Conservation (phyloP, 2,888 invertebrate genomes). For the Ophion slaviceki region DNA sequence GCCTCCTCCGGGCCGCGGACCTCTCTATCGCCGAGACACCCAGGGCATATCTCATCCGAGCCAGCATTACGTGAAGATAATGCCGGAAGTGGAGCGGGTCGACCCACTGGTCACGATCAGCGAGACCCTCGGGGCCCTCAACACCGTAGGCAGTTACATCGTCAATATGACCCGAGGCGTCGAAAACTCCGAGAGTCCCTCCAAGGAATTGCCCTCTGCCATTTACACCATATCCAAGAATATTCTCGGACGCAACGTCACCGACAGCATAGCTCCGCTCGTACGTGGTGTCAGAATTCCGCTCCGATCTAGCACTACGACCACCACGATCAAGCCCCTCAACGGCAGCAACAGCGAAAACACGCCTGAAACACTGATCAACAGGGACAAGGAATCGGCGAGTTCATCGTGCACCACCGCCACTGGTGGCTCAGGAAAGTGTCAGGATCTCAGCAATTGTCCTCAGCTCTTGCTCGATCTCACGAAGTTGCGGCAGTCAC, state of each 20-base stretch:
- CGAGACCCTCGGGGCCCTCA: conserved; percentile 90
- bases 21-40: conserved; percentile 75
- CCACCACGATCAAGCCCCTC: conserved; percentile 36
- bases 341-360: conserved; percentile 65
- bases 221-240: conserved; percentile 92
- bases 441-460: conserved; percentile 95
- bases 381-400: conserved; percentile 83
- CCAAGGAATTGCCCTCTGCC: conserved; percentile 88
- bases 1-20: conserved; percentile 70
- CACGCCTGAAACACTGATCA: conserved; percentile 83
- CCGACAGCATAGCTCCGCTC: conserved; percentile 91
- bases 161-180: conserved; percentile 90
- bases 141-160: conserved; percentile 93
- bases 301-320: conserved; percentile 72
- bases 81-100: conserved; percentile 63
- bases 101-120: conserved; percentile 85
- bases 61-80: conserved; percentile 71
- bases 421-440: conserved; percentile 91
- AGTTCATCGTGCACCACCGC: conserved; percentile 91
- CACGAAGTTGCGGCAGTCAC: conserved; percentile 91
- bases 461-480: conserved; percentile 93
- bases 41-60: conserved; percentile 73
- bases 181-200: conserved; percentile 79
- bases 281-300: conserved; percentile 85
- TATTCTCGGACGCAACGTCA: conserved; percentile 91